Evolutionary conservation across 2,797 vertebrate genomes (phyloP), one percentile per base, ranked within the genome.

Genomic region (Melopsittacus undulatus): DNA sequence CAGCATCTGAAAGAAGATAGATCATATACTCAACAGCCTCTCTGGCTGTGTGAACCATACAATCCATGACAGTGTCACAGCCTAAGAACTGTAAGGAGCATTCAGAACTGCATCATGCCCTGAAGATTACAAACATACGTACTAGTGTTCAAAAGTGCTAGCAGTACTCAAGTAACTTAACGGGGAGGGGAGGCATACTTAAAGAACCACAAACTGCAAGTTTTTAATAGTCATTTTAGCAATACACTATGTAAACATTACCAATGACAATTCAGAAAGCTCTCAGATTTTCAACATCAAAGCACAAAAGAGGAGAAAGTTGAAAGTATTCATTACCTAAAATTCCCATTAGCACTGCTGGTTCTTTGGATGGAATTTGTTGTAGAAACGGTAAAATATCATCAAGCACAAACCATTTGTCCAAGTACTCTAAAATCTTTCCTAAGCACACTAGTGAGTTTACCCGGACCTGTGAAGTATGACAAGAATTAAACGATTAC

Each of bases 351-450:
- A 99, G 99, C 29, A 99, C 99, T 1, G 99, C 99, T 51, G 99
- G 99, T 95, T 99, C 99, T 96, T 99, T 98, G 66, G 99, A 99
- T 68, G 99, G 99, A 97, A 99, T 99, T 97, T 99, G 99, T 96
- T 99, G 99, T 77, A 99, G 97, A 98, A 99, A 99, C 77, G 99
- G 99, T 62, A 99, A 98, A 97, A 99, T 98, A 97, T 99, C 99
- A n/a, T 99, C 99, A 66, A 99, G 98, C 57, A 99, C 99, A 96
- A 97, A 99, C 99, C 99, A 99, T 94, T 99, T 99, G 98, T 99
- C 99, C 61, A 99, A 96, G 96, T 99, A 99, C 91, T 99, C 99
- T 97, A 99, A 97, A 97, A 99, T 99, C 97, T 99, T 99, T 73
- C 99, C 99, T 93, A 99, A 97, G 96, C 99, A 99, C 75, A 99